phyloP scores from a whole-genome alignment of 2,113 vertebrate species.

The Apodemus sylvaticus region DNA sequence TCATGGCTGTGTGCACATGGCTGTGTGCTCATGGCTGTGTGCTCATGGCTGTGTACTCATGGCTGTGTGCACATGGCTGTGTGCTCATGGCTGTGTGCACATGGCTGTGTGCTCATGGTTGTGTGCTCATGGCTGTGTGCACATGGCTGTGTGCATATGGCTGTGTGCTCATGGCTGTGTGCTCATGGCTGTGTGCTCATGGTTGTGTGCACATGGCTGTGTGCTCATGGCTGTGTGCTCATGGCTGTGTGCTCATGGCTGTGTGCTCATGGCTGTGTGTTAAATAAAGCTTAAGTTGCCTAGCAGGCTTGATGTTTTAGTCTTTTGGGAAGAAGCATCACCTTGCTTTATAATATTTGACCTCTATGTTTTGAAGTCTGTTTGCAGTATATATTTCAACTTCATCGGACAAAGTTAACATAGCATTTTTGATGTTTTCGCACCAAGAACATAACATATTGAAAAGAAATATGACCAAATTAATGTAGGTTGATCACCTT shows the following conservation, averaged over 20 bases:
- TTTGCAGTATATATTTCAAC: not conserved
- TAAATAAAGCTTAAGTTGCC: conserved; percentile 14
- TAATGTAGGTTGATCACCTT: not conserved
- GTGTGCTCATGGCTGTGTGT: too few relatives aligned
- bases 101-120: too few relatives aligned
- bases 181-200: too few relatives aligned
- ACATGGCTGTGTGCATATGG: too few relatives aligned
- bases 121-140: too few relatives aligned
- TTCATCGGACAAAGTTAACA: not conserved
- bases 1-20: too few relatives aligned
- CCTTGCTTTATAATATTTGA: not conserved
- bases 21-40: not conserved
- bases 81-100: not conserved
- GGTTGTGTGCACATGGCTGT: too few relatives aligned
- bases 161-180: too few relatives aligned
- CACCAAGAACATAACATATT: not conserved
- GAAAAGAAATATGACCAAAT: not conserved
- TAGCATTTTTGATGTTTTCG: not conserved
- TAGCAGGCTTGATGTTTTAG: not conserved
- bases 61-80: not conserved
- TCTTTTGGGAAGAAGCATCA: not conserved
- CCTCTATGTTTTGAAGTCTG: not conserved
- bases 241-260: too few relatives aligned
- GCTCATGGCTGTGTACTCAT: not conserved
- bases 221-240: too few relatives aligned